phyloP scores from a whole-genome alignment of 1,140 invertebrate species.

The Ceratina calcarata region DNA sequence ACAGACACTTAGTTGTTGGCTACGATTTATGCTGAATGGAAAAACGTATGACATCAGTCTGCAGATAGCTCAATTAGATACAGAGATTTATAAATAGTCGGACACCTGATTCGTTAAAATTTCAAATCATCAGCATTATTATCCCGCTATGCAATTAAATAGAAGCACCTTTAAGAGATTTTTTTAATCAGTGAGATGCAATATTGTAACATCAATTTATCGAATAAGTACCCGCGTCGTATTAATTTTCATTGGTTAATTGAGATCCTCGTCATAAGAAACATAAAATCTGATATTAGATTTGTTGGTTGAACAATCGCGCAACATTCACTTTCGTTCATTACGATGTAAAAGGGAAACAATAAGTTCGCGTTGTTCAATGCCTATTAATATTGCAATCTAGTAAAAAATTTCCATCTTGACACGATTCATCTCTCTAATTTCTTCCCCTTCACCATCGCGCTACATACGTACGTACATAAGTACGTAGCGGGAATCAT shows the following conservation, averaged over 20 bases:
- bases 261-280: too few relatives aligned
- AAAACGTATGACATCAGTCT: slow-evolving; percentile 40
- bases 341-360: not conserved
- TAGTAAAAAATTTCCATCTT: slow-evolving; percentile 10
- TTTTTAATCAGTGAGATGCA: too few relatives aligned
- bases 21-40: slow-evolving; percentile 44
- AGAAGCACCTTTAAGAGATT: too few relatives aligned
- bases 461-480: not conserved
- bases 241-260: too few relatives aligned
- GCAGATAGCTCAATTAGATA: slow-evolving; percentile 39
- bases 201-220: too few relatives aligned
- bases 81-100: slow-evolving; percentile 37
- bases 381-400: slow-evolving; percentile 33
- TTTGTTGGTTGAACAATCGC: not conserved
- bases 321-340: not conserved
- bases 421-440: slow-evolving; percentile 42
- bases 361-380: slow-evolving; percentile 22
- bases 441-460: slow-evolving; percentile 39
- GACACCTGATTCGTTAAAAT: not conserved
- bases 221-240: too few relatives aligned
- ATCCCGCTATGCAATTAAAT: too few relatives aligned
- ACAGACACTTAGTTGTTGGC: slow-evolving; percentile 32
- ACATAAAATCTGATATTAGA: not conserved
- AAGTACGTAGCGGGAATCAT: slow-evolving; percentile 15
- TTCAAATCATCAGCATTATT: not conserved